Evolutionary conservation across 2,888 invertebrate genomes (phyloP).

Genomic region (Cerceris rybyensis): DNA sequence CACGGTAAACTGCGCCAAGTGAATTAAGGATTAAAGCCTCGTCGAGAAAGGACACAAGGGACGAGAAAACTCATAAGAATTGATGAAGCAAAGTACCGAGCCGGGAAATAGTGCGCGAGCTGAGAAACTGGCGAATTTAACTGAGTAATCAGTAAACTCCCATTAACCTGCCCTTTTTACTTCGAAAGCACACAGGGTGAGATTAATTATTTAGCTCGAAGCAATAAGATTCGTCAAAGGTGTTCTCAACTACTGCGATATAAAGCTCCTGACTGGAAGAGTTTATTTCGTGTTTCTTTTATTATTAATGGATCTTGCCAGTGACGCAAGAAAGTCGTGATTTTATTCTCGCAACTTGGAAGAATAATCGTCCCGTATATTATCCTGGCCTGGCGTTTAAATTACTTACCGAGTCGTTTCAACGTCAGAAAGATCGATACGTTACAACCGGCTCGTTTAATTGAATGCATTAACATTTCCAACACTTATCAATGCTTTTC

Average conservation of each 20-base stretch:
- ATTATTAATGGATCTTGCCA: constrained; percentile 52
- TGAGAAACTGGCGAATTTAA: constrained; percentile 60
- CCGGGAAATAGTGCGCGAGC: constrained; percentile 48
- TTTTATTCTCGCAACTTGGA: constrained; percentile 41
- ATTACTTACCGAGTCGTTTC: constrained; percentile 32
- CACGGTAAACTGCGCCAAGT: constrained; percentile 15
- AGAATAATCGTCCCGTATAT: constrained; percentile 47
- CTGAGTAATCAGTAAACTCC: constrained; percentile 63
- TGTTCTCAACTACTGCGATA: constrained; percentile 40
- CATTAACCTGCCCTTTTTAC: constrained; percentile 29
- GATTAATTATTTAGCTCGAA: constrained; percentile 58
- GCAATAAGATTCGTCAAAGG: constrained; percentile 60
- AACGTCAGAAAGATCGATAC: constrained; percentile 24
- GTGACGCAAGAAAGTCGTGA: constrained; percentile 48
- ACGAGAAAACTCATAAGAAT: constrained; percentile 56
- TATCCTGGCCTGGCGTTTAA: constrained; percentile 30
- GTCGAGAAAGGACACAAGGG: background rate
- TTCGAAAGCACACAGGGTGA: background rate
- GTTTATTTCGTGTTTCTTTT: constrained; percentile 26
- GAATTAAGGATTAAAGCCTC: constrained; percentile 41
- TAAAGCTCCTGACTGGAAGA: background rate
- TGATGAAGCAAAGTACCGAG: constrained; percentile 47
- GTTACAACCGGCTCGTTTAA: background rate
- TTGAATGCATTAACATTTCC: background rate
- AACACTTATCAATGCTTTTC: too few relatives aligned